Base-by-base conservation (phyloP, 1,140 invertebrate species). In the Orussus abietinus region DNA sequence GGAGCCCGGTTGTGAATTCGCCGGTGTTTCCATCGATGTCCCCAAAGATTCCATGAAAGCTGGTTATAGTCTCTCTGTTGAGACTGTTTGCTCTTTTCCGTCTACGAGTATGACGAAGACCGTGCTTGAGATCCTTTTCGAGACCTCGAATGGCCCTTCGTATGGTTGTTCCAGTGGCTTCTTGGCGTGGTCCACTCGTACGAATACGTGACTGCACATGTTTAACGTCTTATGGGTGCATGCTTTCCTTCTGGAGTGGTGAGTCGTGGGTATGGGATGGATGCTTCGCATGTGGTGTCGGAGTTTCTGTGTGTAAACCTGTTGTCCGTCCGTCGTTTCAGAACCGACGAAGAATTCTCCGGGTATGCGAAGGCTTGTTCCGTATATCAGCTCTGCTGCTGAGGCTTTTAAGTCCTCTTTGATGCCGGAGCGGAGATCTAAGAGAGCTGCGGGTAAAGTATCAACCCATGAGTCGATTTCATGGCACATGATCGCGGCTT, bases 401-500 rank as follows among this genome's bases (percentile, higher is more conserved):
- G 55, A 49, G 4, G 45, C 36, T 1, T 48, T 38, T 0, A 52
- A 15, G 35, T 66, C 59, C 17, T 56, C 51, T 14, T 69, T 64
- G 2, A 55, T 11, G 3, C 32, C 36, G 0, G 49, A 26, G 3
- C 56, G 22, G 2, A 63, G 34, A 10, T 53, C 60, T 1, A 64
- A 32, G 3, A 69, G 34, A 6, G 66, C 44, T 0, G 51, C 41
- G 0, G 59, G 59, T 1, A 71, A 45, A 1, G 18, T 26, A 7
- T 59, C 43, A 1, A 42, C 38, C 69, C 69, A 75, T 6, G 38
- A 14, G 6, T 17, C 33, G 0, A 38, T 45, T 0, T 43, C 19
- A 22, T 61, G 59, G 21, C 57, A 62, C 51, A 51, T 58, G 2
- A 72, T 21, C 0, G 68, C 46, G 1, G 45, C 17, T 35, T 75